Base-by-base conservation (phyloP, 2,888 invertebrate genomes). In the Quadroppia sp. region DNA sequence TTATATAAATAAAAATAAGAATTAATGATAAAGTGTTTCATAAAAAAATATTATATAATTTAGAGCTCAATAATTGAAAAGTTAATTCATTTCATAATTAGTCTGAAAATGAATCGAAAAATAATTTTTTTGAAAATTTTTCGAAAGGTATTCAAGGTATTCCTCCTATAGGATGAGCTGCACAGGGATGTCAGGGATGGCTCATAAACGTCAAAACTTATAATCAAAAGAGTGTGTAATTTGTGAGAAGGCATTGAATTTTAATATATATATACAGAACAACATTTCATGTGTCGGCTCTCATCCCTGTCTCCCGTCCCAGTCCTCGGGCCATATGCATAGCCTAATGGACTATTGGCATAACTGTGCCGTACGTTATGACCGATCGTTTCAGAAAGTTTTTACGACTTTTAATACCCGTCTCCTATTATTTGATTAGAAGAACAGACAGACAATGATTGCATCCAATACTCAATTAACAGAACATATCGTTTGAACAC, bases 301-400 rank as follows among this genome's bases (percentile, higher is more conserved):
- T 17, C 45, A 45, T 45, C 45, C 45, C 45, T 45, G 45, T 45
- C 45, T 45, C n/a, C n/a, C 45, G 45, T 45, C 45, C 45, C 45
- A 45, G 15, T 15, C 45, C 45, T 15, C 11, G 17, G 15, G 45
- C 45, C 2, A 45, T 45, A 15, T 4, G 36, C 36, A 36, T 9
- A 36, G 36, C 4, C 36, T 36, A n/a, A 36, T 36, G 11, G 15
- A 45, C 15, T 45, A 45, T 15, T 13, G 15, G 36, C 36, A 36
- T 4, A 36, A 36, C 36, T 36, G 15, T 45, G 17, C 45, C 15
- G 45, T 36, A 36, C 36, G 36, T 45, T 45, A 45, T 45, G 45
- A 45, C 45, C 45, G 45, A 45, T 45, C 45, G 45, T 9, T 45
- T 45, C 45, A 7, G 2, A 15, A 45, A 45, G 11, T 11, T 45